These are phyloP conservation scores for Spheniscus mendiculus DNA, from an alignment of 2,113 vertebrate genomes.

Conservation along the genomic window DNA sequence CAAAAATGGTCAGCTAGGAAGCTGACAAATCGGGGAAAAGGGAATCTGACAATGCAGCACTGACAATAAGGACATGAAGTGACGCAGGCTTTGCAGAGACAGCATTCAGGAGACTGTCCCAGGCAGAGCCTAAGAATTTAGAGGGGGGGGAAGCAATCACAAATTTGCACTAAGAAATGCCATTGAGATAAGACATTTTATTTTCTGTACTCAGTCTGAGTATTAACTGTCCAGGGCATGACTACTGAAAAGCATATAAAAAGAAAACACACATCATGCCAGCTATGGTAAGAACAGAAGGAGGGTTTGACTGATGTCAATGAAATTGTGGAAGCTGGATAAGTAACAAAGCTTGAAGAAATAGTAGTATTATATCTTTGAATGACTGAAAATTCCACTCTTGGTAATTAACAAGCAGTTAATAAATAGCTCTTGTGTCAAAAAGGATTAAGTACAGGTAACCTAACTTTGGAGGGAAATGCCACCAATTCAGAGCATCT, in stretches of 20 bases:
- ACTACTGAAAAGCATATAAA: not conserved
- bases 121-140: not conserved
- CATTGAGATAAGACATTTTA: not conserved
- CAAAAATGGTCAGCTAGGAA: not conserved
- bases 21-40: not conserved
- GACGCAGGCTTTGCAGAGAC: not conserved
- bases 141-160: not conserved
- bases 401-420: not conserved
- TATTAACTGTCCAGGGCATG: not conserved
- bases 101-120: not conserved
- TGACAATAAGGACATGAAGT: not conserved
- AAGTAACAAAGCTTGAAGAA: not conserved
- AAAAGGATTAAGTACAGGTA: not conserved
- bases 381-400: not conserved
- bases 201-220: not conserved
- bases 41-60: not conserved
- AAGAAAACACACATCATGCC: not conserved
- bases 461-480: not conserved
- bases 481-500: not conserved
- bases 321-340: not conserved
- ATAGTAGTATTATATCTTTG: not conserved
- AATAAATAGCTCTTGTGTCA: not conserved
- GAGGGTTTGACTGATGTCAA: not conserved
- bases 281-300: not conserved
- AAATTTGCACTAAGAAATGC: not conserved